Evolutionary conservation across 2,888 invertebrate genomes (phyloP).

Genomic region (Agonum fuliginosum): DNA sequence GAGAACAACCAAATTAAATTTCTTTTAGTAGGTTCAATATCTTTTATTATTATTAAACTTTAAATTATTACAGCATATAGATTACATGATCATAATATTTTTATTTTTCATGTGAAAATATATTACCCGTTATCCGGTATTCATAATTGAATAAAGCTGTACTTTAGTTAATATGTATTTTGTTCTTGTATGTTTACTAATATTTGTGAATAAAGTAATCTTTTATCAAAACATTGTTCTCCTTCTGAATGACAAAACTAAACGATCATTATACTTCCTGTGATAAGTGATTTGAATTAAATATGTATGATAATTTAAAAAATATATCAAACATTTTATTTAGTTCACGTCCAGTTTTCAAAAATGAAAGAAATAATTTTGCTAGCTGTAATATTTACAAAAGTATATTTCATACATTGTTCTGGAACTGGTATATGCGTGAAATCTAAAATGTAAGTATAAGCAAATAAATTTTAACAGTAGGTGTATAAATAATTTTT

Average conservation of each 20-base stretch:
- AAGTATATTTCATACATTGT: conserved; percentile 3
- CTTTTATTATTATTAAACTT: neutral
- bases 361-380: conserved; percentile 19
- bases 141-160: neutral
- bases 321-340: conserved; percentile 1
- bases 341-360: neutral
- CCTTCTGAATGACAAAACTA: neutral
- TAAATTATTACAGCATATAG: neutral
- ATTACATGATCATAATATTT: neutral
- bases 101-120: conserved; percentile 11
- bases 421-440: neutral
- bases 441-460: conserved; percentile 8
- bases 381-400: neutral
- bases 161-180: neutral
- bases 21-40: neutral
- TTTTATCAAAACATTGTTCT: conserved; percentile 3
- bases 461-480: neutral
- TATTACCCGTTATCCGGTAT: neutral
- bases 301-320: conserved; percentile 21
- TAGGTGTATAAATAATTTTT: neutral
- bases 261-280: conserved; percentile 12
- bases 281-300: conserved; percentile 25
- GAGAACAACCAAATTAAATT: neutral
- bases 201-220: neutral
- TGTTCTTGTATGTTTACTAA: no score